Evolutionary conservation across 2,113 vertebrate genomes (phyloP).

Genomic region (Melanotaenia duboulayi): DNA sequence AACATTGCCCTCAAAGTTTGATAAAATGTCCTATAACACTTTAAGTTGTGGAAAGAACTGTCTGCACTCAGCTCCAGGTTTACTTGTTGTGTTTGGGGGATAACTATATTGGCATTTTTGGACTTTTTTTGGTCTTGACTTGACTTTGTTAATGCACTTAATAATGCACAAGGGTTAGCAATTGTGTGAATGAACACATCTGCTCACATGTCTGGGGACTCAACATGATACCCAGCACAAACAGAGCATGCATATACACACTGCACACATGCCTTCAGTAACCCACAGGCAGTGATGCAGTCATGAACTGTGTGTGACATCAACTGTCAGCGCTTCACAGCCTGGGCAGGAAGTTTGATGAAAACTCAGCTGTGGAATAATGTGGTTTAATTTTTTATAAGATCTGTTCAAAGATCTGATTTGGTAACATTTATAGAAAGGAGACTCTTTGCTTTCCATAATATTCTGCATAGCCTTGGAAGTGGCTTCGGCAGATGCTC

Average conservation of each 20-base stretch:
- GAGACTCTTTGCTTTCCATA: slow-evolving; percentile 44
- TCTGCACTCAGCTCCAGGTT: slow-evolving; percentile 4
- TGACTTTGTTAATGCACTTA: slow-evolving; percentile 33
- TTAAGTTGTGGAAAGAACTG: not conserved
- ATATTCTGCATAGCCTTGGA: slow-evolving; percentile 55
- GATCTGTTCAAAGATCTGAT: slow-evolving; percentile 40
- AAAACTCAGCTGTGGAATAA: slow-evolving; percentile 21
- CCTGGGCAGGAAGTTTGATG: slow-evolving; percentile 34
- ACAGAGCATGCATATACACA: slow-evolving; percentile 33
- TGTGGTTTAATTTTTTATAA: slow-evolving; percentile 23
- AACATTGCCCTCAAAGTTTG: not conserved
- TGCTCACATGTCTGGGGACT: slow-evolving; percentile 30
- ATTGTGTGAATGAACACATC: slow-evolving; percentile 44
- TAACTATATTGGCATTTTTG: slow-evolving; percentile 30
- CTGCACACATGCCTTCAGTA: slow-evolving; percentile 45
- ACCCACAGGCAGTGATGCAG: slow-evolving; percentile 47
- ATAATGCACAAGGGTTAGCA: slow-evolving; percentile 25
- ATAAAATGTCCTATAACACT: slow-evolving; percentile 1
- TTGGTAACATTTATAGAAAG: slow-evolving; percentile 33
- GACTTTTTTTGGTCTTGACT: slow-evolving; percentile 34
- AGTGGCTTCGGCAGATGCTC: slow-evolving; percentile 58
- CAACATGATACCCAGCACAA: slow-evolving; percentile 22
- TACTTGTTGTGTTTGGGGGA: not conserved
- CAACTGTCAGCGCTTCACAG: too few species aligned
- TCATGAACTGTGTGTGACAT: slow-evolving; percentile 32